Evolutionary conservation across 2,888 invertebrate species (phyloP), one percentile per base, ranked within the genome.

Genomic region (Tetramorium bicarinatum): DNA sequence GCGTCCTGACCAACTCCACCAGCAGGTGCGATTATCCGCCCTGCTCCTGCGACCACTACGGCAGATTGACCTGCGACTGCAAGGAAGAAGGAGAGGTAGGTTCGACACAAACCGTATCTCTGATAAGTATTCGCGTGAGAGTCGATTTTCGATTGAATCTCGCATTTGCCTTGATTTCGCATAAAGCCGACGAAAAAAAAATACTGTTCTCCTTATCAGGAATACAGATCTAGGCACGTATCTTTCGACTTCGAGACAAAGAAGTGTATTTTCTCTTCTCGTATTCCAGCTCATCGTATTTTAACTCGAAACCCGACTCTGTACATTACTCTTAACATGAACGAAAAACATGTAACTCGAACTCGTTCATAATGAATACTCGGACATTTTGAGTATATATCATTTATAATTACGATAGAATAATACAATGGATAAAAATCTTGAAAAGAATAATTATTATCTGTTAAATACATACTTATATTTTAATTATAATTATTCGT

Each of bases 61-160:
- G 96, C 54, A 95, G 96, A 86, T 95, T 96, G 88, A 95, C 95
- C 92, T 96, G 96, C 94, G 95, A 95, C 91, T 96, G 96, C 94
- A 95, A 95, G 83, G 94, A 93, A 84, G 95, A 95, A 59, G 93
- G 94, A 86, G 94, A 95, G 93, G 96, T 96, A 94, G 89, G 93
- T 92, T 67, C 64, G 49, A 52, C n/a, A 38, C n/a, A 71, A 77
- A 29, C 59, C 38, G n/a, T 61, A 81, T 75, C 34, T 47, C n/a
- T 79, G 66, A 77, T 69, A 79, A 47, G 47, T 38, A 80, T 83
- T 47, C 44, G 41, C 41, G 62, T 21, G 62, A 64, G 52, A 41
- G 61, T 64, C 76, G 62, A 64, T 72, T 80, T 72, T 71, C 77
- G 69, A 52, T 77, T 41, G 38, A 41, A 77, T 62, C 52, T 7